Evolutionary conservation across 2,888 invertebrate species (phyloP).

Genomic region (Noctua comes): DNA sequence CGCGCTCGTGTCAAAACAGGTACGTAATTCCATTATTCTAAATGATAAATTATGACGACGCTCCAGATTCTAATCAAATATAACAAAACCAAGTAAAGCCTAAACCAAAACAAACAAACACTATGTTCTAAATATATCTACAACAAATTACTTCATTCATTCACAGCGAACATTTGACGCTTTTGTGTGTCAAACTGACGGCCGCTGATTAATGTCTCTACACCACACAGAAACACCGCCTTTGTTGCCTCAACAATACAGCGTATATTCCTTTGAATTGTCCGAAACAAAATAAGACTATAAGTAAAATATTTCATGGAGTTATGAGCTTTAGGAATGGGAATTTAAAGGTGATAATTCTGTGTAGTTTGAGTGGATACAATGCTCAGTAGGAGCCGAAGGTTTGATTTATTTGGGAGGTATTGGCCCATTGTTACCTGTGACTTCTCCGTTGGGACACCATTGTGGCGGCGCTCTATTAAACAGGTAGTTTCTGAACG

Average conservation of each 20-base stretch:
- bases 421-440: constrained; percentile 68
- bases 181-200: constrained; percentile 64
- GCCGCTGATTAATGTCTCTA: constrained; percentile 60
- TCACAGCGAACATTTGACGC: constrained; percentile 65
- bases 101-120: constrained; percentile 48
- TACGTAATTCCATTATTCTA: background rate
- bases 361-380: constrained; percentile 48
- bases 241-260: constrained; percentile 41
- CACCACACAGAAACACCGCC: constrained; percentile 40
- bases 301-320: constrained; percentile 39
- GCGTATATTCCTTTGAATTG: constrained; percentile 45
- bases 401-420: constrained; percentile 70
- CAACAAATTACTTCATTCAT: constrained; percentile 67
- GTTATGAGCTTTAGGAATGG: constrained; percentile 53
- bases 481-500: constrained; percentile 64
- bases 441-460: constrained; percentile 65
- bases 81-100: constrained; percentile 45
- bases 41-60: constrained; percentile 32
- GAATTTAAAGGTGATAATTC: constrained; percentile 58
- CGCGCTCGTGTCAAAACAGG: background rate
- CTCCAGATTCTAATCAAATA: constrained; percentile 42
- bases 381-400: constrained; percentile 62
- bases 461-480: constrained; percentile 63
- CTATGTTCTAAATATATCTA: constrained; percentile 56
- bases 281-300: constrained; percentile 50